phyloP scores from a whole-genome alignment of 2,797 vertebrate species.

The Crotalus adamanteus region DNA sequence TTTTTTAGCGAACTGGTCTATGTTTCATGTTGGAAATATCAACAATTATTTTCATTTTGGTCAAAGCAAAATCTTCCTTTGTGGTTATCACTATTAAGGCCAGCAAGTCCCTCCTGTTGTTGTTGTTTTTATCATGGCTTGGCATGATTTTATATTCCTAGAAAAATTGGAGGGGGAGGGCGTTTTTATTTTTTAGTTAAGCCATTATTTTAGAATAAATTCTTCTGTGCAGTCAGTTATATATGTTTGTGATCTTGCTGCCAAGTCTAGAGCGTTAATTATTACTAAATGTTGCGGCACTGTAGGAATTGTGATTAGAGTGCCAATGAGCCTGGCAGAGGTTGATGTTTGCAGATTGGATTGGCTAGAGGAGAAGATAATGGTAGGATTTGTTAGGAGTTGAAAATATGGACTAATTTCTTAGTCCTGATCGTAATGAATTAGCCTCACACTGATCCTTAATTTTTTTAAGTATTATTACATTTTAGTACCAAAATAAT shows the following conservation, averaged over 20 bases:
- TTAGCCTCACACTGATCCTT: not conserved
- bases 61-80: not conserved
- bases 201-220: slow-evolving; percentile 21
- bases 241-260: slow-evolving; percentile 18
- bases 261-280: slow-evolving; percentile 35
- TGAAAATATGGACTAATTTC: not conserved
- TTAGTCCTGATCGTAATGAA: not conserved
- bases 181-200: not conserved
- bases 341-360: not conserved
- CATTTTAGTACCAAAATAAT: not conserved
- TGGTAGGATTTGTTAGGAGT: not conserved
- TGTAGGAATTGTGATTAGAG: slow-evolving; percentile 15
- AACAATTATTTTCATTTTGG: not conserved
- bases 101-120: not conserved
- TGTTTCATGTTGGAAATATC: not conserved
- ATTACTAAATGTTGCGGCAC: slow-evolving; percentile 5
- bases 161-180: not conserved
- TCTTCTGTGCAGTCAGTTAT: slow-evolving; percentile 16
- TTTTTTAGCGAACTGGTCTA: not conserved
- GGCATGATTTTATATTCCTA: not conserved
- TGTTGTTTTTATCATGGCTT: not conserved
- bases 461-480: not conserved
- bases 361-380: not conserved
- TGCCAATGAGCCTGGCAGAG: slow-evolving; percentile 18
- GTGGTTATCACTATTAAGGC: not conserved